These are phyloP conservation scores for Vireo griseus DNA, from an alignment of 2,797 vertebrate species.

Conservation along the genomic window DNA sequence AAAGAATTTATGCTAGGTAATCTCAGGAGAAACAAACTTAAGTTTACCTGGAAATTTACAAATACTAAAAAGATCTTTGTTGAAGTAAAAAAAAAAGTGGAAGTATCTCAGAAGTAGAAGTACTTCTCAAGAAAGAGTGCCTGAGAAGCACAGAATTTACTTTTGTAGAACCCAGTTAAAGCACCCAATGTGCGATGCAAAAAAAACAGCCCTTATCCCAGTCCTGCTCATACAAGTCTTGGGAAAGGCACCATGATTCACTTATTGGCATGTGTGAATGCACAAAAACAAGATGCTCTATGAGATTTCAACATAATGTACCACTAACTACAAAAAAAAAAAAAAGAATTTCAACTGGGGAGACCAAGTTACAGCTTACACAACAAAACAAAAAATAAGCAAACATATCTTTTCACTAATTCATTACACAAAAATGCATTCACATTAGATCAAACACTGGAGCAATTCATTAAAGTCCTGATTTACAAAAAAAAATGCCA, in stretches of 20 bases:
- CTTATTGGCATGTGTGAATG: constrained; percentile 81
- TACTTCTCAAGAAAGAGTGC: constrained; percentile 19
- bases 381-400: background rate
- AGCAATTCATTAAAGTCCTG: background rate
- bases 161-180: constrained; percentile 65
- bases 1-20: background rate
- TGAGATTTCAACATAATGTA: constrained; percentile 71
- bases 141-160: constrained; percentile 79
- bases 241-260: constrained; percentile 83
- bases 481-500: background rate
- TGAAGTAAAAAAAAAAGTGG: background rate
- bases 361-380: background rate
- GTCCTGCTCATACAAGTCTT: constrained; percentile 85
- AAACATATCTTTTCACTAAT: background rate
- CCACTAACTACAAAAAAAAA: constrained; percentile 41
- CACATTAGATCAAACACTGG: background rate
- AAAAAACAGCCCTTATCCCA: constrained; percentile 79
- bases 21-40: background rate
- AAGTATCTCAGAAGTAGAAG: too few species aligned
- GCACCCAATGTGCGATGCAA: constrained; percentile 55
- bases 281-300: constrained; percentile 79
- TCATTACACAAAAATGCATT: background rate
- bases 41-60: background rate
- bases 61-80: background rate
- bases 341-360: constrained; percentile 17